Base-by-base conservation (phyloP, 2,888 invertebrate genomes). In the Pterostichus madidus region DNA sequence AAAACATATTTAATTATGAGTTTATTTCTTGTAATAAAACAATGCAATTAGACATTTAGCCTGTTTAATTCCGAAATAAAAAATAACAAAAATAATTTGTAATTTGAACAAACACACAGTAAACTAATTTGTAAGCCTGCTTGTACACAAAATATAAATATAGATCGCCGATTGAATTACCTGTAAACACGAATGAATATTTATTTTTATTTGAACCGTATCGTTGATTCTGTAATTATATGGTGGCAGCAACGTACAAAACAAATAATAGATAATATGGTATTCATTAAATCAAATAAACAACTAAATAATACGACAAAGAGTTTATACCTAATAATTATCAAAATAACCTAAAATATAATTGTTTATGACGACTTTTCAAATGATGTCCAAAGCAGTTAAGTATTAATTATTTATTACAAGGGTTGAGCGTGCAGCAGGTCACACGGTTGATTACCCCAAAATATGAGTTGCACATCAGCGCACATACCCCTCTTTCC, bases 371-470 rank as follows among this genome's bases (percentile, higher is more conserved):
- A 77, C 77, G 77, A 77, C 77, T 77, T 77, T 77, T 75, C 49
- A 52, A 35, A 75, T 52, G 77, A 39, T 53, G 77, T 77, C 77
- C 35, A 75, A 31, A 49, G 39, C 77, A 77, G 53, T 77, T 77
- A 77, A 77, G 77, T 77, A 56, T 53, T 56, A 56, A 77, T 77
- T 77, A 77, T 56, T 77, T 77, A 77, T 77, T 77, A 77, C 77
- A 77, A 77, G 77, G 77, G 77, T 56, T 52, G 52, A 46, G 46
- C 46, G 77, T 77, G 39, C 53, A 75, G 49, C 75, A 75, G 75
- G 75, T 75, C 75, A 75, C 32, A 77, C 56, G 77, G 53, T 39
- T 56, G 77, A 77, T 75, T 75, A 75, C 75, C 75, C 75, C 52
- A 53, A 75, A 75, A 75, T 75, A 77, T 77, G 77, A 77, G 77